Evolutionary conservation across 2,113 vertebrate genomes (phyloP).

Genomic region (Pomatostomus ruficeps): DNA sequence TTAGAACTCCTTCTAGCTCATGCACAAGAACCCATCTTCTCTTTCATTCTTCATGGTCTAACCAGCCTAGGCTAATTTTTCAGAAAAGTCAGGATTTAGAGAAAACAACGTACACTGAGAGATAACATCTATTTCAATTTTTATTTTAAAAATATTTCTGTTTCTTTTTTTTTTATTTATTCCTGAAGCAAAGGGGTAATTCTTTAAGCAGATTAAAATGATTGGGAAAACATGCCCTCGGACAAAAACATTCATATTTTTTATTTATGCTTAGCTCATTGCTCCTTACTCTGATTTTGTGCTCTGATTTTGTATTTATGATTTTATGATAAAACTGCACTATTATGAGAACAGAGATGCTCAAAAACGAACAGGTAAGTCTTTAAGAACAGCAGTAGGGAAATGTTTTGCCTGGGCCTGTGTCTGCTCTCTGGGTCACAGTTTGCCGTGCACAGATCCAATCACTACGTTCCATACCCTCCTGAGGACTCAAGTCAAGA

Average conservation of each 20-base stretch:
- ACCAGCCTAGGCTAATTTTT: neutral
- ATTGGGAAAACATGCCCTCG: neutral
- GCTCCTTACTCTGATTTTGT: neutral
- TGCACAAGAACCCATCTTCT: neutral
- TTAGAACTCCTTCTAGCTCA: neutral
- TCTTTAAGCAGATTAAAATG: neutral
- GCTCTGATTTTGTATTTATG: neutral
- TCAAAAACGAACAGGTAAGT: neutral
- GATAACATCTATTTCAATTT: neutral
- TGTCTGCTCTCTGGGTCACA: neutral
- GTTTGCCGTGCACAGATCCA: neutral
- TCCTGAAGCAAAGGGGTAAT: neutral
- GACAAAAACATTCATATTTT: neutral
- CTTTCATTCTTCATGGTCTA: neutral
- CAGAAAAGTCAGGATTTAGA: neutral
- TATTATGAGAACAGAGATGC: neutral
- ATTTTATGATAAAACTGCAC: neutral
- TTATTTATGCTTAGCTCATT: neutral
- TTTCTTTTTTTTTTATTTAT: neutral
- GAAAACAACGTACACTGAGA: neutral
- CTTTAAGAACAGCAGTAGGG: neutral
- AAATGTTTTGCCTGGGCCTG: neutral
- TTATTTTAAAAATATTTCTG: neutral
- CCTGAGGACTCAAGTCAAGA: neutral
- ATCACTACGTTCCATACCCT: neutral